Conservation (phyloP, 2,797 vertebrate species). For the Manis crassicaudata region DNA sequence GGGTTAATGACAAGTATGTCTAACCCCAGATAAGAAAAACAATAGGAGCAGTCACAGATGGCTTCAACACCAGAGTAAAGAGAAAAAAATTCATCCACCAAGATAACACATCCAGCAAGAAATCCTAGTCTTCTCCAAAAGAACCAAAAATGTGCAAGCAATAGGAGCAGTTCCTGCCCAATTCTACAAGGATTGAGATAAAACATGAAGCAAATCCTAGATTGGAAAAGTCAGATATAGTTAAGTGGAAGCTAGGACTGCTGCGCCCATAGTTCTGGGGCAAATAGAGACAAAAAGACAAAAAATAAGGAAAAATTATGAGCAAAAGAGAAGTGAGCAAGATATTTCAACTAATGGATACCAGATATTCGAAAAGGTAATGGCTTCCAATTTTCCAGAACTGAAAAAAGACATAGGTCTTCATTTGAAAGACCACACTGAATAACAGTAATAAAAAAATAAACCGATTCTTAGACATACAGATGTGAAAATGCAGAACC, state of each 20-base stretch:
- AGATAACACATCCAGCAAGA: neutral
- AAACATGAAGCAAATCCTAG: neutral
- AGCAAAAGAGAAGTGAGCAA: neutral
- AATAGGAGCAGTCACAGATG: neutral
- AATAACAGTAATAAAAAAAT: neutral
- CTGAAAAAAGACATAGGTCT: neutral
- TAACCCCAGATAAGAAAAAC: neutral
- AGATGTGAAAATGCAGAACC: neutral
- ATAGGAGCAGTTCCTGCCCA: neutral
- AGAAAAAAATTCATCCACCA: neutral
- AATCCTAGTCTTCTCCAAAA: neutral
- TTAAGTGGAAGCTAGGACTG: neutral
- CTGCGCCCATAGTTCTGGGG: neutral
- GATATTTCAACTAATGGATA: neutral
- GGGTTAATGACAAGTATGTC: too few species aligned
- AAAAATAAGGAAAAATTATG: neutral
- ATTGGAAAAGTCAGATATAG: neutral
- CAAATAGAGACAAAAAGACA: neutral
- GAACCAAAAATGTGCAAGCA: neutral
- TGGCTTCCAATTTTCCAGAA: neutral
- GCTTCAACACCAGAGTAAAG: neutral
- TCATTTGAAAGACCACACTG: neutral
- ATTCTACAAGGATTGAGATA: neutral
- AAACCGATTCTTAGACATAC: neutral
- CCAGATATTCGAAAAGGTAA: neutral